These are phyloP conservation scores for Drosophila baimaii DNA, from an alignment of 1,140 invertebrate species.

Conservation along the genomic window DNA sequence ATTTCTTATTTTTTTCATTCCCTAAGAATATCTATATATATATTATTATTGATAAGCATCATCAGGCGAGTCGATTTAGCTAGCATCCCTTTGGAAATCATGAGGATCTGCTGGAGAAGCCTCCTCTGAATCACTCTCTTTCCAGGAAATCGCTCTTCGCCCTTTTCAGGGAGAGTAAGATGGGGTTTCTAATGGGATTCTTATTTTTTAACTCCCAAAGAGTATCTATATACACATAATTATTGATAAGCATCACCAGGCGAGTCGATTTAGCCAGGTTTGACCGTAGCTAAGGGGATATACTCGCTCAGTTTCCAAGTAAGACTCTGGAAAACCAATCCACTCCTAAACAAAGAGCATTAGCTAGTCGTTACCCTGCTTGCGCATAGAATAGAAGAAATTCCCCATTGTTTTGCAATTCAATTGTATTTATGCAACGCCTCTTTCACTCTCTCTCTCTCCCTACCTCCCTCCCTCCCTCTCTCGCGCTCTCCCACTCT, in stretches of 20 bases:
- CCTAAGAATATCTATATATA: background rate
- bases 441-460: slow-evolving; percentile 9
- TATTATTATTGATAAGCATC: background rate
- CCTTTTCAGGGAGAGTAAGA: too few relatives aligned
- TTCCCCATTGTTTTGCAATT: slow-evolving; percentile 20
- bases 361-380: background rate
- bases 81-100: too few relatives aligned
- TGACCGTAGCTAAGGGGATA: too few relatives aligned
- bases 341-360: background rate
- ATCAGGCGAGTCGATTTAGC: background rate
- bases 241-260: background rate
- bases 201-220: too few relatives aligned
- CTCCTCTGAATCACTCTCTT: too few relatives aligned
- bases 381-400: too few relatives aligned
- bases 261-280: background rate
- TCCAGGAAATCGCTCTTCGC: too few relatives aligned
- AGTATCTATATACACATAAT: background rate
- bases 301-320: too few relatives aligned
- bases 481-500: background rate
- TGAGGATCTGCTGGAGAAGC: too few relatives aligned
- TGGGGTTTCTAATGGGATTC: too few relatives aligned
- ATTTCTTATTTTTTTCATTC: too few relatives aligned
- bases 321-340: background rate
- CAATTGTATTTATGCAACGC: slow-evolving; percentile 22
- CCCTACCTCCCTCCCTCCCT: slow-evolving; percentile 2